Conservation (phyloP, 2,888 invertebrate species). For the Merodon equestris region DNA sequence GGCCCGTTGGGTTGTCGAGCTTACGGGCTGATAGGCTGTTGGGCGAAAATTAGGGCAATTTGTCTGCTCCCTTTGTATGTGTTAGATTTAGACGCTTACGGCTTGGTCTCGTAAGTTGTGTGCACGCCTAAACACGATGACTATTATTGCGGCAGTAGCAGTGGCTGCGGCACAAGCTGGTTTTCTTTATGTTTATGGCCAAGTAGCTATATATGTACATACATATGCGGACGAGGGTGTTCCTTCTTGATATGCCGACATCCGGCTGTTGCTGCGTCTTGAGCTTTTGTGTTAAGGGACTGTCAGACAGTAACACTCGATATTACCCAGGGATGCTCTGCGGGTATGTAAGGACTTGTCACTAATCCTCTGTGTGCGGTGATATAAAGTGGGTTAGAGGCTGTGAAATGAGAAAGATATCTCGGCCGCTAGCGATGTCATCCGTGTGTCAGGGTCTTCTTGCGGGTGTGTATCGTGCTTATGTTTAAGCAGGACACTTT, state of each 20-base stretch:
- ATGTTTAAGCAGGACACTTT: too few species aligned
- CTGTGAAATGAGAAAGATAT: background rate
- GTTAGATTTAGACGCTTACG: too few species aligned
- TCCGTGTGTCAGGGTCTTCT: too few species aligned
- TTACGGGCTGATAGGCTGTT: slow-evolving; percentile 19
- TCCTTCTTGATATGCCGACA: slow-evolving; percentile 23
- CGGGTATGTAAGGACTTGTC: slow-evolving; percentile 25
- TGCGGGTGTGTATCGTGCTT: too few species aligned
- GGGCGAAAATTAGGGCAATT: slow-evolving; percentile 65
- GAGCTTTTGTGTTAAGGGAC: slow-evolving; percentile 24
- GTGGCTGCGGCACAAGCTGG: too few species aligned
- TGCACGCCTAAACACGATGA: too few species aligned
- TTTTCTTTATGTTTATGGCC: too few species aligned
- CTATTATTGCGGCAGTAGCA: too few species aligned
- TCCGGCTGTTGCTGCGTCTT: slow-evolving; percentile 34
- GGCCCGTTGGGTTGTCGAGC: slow-evolving; percentile 17
- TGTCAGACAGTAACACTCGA: slow-evolving; percentile 15
- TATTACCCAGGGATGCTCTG: slow-evolving; percentile 22
- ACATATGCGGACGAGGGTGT: slow-evolving; percentile 10
- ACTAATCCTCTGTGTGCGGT: background rate
- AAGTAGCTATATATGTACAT: too few species aligned
- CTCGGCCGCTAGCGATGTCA: too few species aligned
- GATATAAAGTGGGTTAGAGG: background rate
- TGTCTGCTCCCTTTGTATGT: slow-evolving; percentile 66
- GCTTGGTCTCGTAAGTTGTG: too few species aligned